Percentiles rank a stretch among this genome's conserved stretches.
Conservation (phyloP, 1,140 invertebrate species). For the Colletes gigas region DNA sequence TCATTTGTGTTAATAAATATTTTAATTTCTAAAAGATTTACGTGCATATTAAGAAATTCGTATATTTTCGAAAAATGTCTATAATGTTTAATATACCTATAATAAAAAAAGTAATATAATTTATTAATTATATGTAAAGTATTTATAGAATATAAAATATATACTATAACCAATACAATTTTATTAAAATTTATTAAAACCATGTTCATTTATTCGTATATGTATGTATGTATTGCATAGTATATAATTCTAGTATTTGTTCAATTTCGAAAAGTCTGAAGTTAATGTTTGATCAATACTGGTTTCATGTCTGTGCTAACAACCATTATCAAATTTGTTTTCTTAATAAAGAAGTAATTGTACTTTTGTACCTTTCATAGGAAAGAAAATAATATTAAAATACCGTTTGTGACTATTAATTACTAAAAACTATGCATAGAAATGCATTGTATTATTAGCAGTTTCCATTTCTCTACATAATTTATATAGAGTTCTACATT, state of each 20-base stretch:
- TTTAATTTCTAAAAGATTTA: no score
- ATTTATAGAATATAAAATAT: conserved; percentile 41
- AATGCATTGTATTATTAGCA: background rate
- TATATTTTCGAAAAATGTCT: conserved; percentile 6
- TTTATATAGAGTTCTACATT: background rate
- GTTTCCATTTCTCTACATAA: background rate
- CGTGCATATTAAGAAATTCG: background rate
- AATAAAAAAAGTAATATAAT: conserved; percentile 31
- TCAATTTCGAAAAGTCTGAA: conserved; percentile 9
- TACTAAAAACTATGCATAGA: conserved; percentile 6
- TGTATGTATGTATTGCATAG: background rate
- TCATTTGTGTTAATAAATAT: background rate
- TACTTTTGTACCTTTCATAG: background rate
- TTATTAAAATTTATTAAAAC: conserved; percentile 25
- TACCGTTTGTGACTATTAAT: background rate
- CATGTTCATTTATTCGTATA: background rate
- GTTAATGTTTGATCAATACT: conserved; percentile 57
- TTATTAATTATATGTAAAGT: conserved; percentile 33
- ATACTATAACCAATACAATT: conserved; percentile 20
- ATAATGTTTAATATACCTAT: conserved; percentile 27
- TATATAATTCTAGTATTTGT: background rate
- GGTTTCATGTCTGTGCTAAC: background rate
- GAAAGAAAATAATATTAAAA: conserved; percentile 5
- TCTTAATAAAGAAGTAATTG: background rate
- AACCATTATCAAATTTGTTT: background rate